phyloP scores from a whole-genome alignment of 2,888 invertebrate genomes.

The Phlogophora meticulosa region DNA sequence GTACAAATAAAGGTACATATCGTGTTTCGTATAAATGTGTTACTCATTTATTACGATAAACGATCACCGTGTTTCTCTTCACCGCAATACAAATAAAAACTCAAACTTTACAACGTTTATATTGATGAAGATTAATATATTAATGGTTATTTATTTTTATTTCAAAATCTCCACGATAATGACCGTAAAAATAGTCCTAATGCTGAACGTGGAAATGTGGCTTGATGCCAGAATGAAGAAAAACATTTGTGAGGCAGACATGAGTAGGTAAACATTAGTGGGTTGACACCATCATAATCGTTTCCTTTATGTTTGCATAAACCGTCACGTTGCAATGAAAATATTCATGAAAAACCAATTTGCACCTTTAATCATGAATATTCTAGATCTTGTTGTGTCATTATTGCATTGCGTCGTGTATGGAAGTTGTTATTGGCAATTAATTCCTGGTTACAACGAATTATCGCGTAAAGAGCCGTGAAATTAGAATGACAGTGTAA shows the following conservation, averaged over 20 bases:
- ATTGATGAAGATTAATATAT: constrained; percentile 46
- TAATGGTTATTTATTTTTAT: constrained; percentile 47
- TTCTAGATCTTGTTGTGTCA: constrained; percentile 20
- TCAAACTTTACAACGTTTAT: constrained; percentile 22
- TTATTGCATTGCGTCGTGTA: constrained; percentile 40
- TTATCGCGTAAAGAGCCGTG: constrained; percentile 57
- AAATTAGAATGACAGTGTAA: constrained; percentile 75
- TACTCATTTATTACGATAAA: constrained; percentile 23
- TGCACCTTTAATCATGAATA: constrained; percentile 48
- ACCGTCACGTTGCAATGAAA: constrained; percentile 42
- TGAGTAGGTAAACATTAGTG: constrained; percentile 45
- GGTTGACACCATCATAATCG: constrained; percentile 50
- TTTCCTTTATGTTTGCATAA: constrained; percentile 37
- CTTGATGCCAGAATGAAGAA: constrained; percentile 68
- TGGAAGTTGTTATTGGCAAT: constrained; percentile 43
- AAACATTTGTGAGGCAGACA: constrained; percentile 52
- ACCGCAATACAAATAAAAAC: constrained; percentile 32
- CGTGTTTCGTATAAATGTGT: constrained; percentile 8
- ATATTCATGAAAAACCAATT: constrained; percentile 57
- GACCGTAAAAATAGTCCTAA: constrained; percentile 51
- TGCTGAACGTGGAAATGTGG: constrained; percentile 63
- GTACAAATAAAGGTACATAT: constrained; percentile 10
- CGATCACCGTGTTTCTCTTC: constrained; percentile 12
- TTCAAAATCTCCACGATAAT: constrained; percentile 42
- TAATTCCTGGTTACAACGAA: constrained; percentile 37